Evolutionary conservation across 2,888 invertebrate genomes (phyloP).

Genomic region (Epistrophe grossulariae): DNA sequence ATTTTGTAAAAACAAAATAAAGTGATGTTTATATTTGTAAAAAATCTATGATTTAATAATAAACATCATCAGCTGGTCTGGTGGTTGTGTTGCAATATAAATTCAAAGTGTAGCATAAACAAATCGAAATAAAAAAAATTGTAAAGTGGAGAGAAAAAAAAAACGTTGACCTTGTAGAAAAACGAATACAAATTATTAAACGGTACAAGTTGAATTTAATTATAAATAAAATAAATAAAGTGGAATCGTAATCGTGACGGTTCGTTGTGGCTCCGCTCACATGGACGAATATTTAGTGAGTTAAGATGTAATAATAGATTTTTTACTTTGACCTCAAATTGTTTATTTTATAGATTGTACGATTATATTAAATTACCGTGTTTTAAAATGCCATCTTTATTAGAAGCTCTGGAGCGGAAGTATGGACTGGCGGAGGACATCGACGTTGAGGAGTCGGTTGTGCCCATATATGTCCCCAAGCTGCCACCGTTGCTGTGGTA

Average conservation of each 20-base stretch:
- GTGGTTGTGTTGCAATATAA: constrained; percentile 17
- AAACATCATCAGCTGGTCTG: constrained; percentile 40
- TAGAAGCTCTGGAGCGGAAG: constrained; percentile 95
- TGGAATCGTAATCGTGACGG: constrained; percentile 15
- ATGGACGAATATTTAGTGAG: constrained; percentile 51
- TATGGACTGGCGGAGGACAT: constrained; percentile 90
- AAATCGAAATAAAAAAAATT: constrained; percentile 33
- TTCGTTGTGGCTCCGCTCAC: constrained; percentile 16
- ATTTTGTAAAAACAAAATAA: not conserved
- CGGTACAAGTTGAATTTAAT: constrained; percentile 19
- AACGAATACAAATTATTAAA: constrained; percentile 34
- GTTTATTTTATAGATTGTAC: constrained; percentile 28
- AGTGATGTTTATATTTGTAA: not conserved
- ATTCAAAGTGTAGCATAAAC: constrained; percentile 26
- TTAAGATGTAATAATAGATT: constrained; percentile 24
- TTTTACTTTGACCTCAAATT: constrained; percentile 2
- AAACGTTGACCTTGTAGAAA: constrained; percentile 35
- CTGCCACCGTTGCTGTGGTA: constrained; percentile 87
- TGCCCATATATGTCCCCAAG: constrained; percentile 94
- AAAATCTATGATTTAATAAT: constrained; percentile 23
- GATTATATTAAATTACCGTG: constrained; percentile 17
- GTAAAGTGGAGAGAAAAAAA: constrained; percentile 17
- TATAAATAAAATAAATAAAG: not conserved
- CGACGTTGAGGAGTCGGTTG: constrained; percentile 84
- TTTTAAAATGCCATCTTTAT: constrained; percentile 90